phyloP scores from a whole-genome alignment of 2,888 invertebrate genomes.

The Sussaba pulchella region DNA sequence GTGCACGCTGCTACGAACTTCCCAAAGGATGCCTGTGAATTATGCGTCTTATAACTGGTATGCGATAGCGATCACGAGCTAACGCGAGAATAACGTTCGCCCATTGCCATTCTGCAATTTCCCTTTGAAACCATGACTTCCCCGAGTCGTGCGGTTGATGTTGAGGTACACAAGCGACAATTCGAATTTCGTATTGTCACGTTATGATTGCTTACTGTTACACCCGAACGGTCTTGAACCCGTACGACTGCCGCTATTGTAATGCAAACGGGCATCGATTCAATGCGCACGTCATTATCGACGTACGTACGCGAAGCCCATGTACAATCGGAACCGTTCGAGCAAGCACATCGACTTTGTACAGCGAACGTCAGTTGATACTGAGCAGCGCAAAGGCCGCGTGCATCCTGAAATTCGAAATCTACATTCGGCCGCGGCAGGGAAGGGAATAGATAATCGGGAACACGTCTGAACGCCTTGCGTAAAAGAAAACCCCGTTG shows the following conservation, averaged over 20 bases:
- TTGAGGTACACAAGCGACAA: slow-evolving; percentile 53
- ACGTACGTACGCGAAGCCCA: neutral
- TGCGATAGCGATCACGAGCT: slow-evolving; percentile 43
- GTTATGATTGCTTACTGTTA: slow-evolving; percentile 66
- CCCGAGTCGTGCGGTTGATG: slow-evolving; percentile 14
- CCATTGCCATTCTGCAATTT: slow-evolving; percentile 19
- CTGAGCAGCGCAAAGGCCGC: too few species aligned
- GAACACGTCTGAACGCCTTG: too few species aligned
- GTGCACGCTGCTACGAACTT: slow-evolving; percentile 3
- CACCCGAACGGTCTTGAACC: slow-evolving; percentile 58
- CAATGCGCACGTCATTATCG: slow-evolving; percentile 22
- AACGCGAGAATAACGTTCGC: slow-evolving; percentile 18
- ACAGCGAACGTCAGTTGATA: neutral
- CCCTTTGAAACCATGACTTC: neutral
- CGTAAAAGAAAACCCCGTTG: too few species aligned
- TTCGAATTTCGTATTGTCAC: slow-evolving; percentile 64
- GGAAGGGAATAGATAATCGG: too few species aligned
- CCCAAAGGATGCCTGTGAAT: slow-evolving; percentile 22
- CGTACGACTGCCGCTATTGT: slow-evolving; percentile 42
- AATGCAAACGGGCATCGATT: slow-evolving; percentile 38
- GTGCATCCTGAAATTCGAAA: too few species aligned
- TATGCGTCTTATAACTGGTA: slow-evolving; percentile 54
- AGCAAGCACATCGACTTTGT: slow-evolving; percentile 15
- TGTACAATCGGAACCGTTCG: neutral
- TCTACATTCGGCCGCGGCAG: too few species aligned